phyloP scores from a whole-genome alignment of 2,888 invertebrate genomes.

The Cactoblastis cactorum region DNA sequence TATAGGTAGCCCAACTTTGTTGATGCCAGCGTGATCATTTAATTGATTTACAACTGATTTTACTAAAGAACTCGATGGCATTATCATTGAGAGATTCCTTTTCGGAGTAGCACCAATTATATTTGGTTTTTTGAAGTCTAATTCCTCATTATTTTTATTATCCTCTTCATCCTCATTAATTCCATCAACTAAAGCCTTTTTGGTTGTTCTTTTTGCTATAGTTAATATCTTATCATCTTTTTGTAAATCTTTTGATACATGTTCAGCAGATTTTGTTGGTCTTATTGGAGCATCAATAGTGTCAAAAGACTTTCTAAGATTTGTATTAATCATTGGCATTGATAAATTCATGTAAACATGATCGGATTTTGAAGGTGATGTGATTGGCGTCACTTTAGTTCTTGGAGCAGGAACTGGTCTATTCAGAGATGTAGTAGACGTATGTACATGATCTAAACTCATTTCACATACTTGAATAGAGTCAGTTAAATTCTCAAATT shows the following conservation, averaged over 20 bases:
- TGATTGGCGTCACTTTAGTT: conserved; percentile 58
- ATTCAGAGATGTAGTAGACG: conserved; percentile 71
- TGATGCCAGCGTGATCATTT: conserved; percentile 57
- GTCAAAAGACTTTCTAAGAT: conserved; percentile 47
- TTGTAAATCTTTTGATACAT: conserved; percentile 39
- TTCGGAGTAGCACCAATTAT: conserved; percentile 71
- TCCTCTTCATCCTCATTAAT: conserved; percentile 30
- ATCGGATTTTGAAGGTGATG: conserved; percentile 64
- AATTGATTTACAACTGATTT: conserved; percentile 65
- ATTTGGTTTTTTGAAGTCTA: conserved; percentile 54
- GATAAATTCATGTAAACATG: conserved; percentile 80
- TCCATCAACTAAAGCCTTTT: conserved; percentile 23
- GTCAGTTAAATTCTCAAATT: conserved; percentile 83
- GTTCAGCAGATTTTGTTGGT: conserved; percentile 57
- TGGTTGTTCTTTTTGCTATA: conserved; percentile 19
- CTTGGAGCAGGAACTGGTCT: conserved; percentile 81
- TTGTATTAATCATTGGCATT: conserved; percentile 66
- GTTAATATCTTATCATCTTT: conserved; percentile 24
- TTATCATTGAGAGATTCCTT: conserved; percentile 45
- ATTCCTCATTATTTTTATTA: conserved; percentile 28
- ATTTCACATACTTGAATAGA: conserved; percentile 83
- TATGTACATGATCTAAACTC: conserved; percentile 43
- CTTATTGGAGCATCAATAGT: conserved; percentile 58
- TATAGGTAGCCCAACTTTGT: conserved; percentile 60
- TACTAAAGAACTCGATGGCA: conserved; percentile 68